Evolutionary conservation across 2,888 invertebrate genomes (phyloP).

Genomic region (Melanostoma mellinum): DNA sequence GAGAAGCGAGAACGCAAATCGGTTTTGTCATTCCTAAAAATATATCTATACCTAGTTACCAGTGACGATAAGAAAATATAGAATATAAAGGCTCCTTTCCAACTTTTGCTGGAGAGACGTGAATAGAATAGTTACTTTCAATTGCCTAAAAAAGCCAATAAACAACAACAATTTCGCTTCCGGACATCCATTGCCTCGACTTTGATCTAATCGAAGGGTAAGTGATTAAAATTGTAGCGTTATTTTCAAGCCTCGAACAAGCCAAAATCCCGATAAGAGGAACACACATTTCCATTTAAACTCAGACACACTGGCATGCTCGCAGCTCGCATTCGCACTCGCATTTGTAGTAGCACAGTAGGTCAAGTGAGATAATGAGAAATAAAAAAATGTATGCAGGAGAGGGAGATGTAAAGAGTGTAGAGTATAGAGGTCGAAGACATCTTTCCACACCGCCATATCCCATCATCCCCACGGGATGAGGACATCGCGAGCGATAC

Average conservation of each 20-base stretch:
- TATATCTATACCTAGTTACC: constrained; percentile 23
- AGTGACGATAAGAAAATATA: constrained; percentile 28
- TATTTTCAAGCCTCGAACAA: constrained; percentile 13
- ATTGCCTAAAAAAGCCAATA: constrained; percentile 16
- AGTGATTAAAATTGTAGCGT: constrained; percentile 50
- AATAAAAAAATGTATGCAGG: constrained; percentile 22
- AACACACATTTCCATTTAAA: constrained; percentile 26
- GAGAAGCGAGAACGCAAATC: constrained; percentile 4
- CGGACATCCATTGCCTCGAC: constrained; percentile 4
- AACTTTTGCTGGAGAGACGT: constrained; percentile 16
- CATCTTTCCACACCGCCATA: constrained; percentile 47
- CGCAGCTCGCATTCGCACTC: constrained; percentile 37
- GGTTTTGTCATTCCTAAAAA: constrained; percentile 46
- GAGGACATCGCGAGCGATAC: constrained; percentile 27
- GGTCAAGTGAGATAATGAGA: constrained; percentile 66
- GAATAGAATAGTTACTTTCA: constrained; percentile 11
- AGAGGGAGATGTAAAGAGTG: constrained; percentile 52
- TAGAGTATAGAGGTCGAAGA: constrained; percentile 61
- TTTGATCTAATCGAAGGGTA: constrained; percentile 52
- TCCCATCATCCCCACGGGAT: constrained; percentile 15
- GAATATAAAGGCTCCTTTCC: constrained; percentile 16
- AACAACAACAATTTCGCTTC: constrained; percentile 27
- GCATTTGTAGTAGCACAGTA: constrained; percentile 58
- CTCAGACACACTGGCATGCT: constrained; percentile 62
- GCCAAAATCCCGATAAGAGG: constrained; percentile 46